These are phyloP conservation scores for Microctonus hyperodae DNA, from an alignment of 2,888 invertebrate genomes.

Conservation along the genomic window DNA sequence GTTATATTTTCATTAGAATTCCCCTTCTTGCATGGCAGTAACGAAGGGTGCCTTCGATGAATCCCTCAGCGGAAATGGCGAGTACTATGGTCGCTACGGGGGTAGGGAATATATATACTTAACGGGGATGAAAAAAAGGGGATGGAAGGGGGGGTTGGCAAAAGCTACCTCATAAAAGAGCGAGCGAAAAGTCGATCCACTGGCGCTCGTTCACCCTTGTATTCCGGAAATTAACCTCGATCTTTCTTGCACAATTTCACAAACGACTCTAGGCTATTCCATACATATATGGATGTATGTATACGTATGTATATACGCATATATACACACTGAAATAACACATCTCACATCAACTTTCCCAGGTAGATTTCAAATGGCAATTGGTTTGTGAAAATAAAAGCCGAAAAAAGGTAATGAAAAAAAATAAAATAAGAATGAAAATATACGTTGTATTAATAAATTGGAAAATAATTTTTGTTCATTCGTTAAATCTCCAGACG, in stretches of 20 bases:
- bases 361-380: conserved; percentile 10
- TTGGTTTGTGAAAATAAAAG: not conserved
- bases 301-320: not conserved
- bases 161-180: conserved; percentile 35
- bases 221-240: conserved; percentile 26
- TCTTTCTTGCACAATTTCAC: conserved; percentile 26
- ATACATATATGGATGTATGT: not conserved
- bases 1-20: conserved; percentile 63
- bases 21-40: conserved; percentile 40
- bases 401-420: not conserved
- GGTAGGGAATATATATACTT: conserved; percentile 23
- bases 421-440: not conserved
- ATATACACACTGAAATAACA: not conserved
- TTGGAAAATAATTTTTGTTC: too few species aligned
- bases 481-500: too few species aligned
- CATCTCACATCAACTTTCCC: conserved; percentile 8
- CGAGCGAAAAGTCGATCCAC: conserved; percentile 37
- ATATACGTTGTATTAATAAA: not conserved
- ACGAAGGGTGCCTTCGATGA: conserved; percentile 56
- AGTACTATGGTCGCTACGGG: conserved; percentile 26
- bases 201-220: conserved; percentile 33
- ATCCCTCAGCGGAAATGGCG: conserved; percentile 42
- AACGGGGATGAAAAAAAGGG: conserved; percentile 1
- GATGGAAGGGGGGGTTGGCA: not conserved
- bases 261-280: conserved; percentile 10